A percentile compares a stretch with the other conserved stretches of the same genome.
These are phyloP conservation scores for Macquaria ambigua DNA, from an alignment of 2,113 vertebrate species.

Conservation along the genomic window DNA sequence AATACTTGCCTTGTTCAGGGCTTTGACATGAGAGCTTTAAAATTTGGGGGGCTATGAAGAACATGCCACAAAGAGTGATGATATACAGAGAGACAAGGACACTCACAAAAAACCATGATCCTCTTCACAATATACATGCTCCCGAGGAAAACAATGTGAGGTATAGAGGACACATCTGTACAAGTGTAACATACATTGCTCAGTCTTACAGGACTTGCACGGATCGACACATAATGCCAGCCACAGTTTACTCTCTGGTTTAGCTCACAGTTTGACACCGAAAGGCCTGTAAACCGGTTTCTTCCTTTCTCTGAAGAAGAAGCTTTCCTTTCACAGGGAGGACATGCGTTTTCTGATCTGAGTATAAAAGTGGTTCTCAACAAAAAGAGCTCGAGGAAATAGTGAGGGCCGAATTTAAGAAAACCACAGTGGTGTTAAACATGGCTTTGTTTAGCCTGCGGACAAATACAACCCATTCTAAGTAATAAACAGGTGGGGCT, in stretches of 20 bases:
- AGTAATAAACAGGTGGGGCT: conserved; percentile 20
- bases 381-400: neutral
- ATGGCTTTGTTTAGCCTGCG: neutral
- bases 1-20: conserved; percentile 25
- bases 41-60: conserved; percentile 33
- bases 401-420: neutral
- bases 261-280: conserved; percentile 55
- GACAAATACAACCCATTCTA: conserved; percentile 1
- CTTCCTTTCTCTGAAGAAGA: conserved; percentile 8
- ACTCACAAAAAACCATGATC: conserved; percentile 55
- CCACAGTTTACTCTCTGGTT: conserved; percentile 32
- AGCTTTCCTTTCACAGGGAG: conserved; percentile 18
- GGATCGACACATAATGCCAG: conserved; percentile 56
- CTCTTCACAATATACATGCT: conserved; percentile 69
- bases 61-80: conserved; percentile 64
- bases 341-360: conserved; percentile 14
- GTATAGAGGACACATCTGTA: conserved; percentile 77
- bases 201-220: conserved; percentile 56
- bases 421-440: neutral
- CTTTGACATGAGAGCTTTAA: conserved; percentile 14
- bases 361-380: neutral
- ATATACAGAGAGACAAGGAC: conserved; percentile 48
- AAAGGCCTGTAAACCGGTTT: conserved; percentile 24
- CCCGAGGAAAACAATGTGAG: conserved; percentile 69
- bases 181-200: conserved; percentile 64